Evolutionary conservation across 2,797 vertebrate species (phyloP).

Genomic region (Alcedo atthis): DNA sequence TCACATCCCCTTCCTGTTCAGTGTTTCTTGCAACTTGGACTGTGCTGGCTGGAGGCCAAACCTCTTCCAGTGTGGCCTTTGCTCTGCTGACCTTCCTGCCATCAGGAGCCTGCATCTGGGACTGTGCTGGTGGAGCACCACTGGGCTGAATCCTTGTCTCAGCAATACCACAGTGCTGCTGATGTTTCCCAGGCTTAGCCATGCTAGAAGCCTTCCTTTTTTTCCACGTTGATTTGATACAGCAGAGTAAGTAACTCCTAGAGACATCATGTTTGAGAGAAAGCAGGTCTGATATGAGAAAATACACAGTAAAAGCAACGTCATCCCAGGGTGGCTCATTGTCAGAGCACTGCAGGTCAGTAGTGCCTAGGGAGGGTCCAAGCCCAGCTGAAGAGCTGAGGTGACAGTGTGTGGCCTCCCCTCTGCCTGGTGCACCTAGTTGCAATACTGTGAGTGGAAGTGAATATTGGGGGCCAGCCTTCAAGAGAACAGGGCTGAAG

Average conservation of each 20-base stretch:
- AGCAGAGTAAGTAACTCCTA: not conserved
- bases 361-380: not conserved
- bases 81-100: slow-evolving; percentile 38
- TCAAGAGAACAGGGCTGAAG: not conserved
- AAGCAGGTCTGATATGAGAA: not conserved
- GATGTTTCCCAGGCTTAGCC: not conserved
- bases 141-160: not conserved
- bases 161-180: not conserved
- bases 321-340: not conserved
- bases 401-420: not conserved
- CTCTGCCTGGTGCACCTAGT: not conserved
- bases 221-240: not conserved
- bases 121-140: not conserved
- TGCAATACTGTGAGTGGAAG: not conserved
- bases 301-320: not conserved
- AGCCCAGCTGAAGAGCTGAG: not conserved
- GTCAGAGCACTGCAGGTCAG: not conserved
- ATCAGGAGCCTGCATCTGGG: not conserved
- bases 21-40: not conserved
- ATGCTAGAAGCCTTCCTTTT: not conserved
- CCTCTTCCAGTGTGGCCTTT: not conserved
- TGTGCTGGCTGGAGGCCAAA: not conserved
- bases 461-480: not conserved
- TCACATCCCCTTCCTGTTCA: slow-evolving; percentile 18
- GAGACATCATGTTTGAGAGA: not conserved